phyloP scores from a whole-genome alignment of 2,888 invertebrate species.

The Mongoloraphidia duomilia region DNA sequence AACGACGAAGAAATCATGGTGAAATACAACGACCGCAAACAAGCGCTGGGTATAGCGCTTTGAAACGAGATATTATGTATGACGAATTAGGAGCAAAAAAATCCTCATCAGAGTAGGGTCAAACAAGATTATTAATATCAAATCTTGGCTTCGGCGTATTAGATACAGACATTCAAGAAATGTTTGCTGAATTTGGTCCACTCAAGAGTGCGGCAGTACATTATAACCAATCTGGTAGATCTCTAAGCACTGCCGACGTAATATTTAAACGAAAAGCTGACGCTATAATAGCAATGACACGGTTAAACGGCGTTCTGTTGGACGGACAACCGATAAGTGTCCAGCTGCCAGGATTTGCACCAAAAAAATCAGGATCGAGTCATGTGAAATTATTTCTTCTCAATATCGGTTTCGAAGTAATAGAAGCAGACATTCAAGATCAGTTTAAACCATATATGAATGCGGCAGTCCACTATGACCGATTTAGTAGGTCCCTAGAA shows the following conservation, averaged over 20 bases:
- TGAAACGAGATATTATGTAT: slow-evolving; percentile 91
- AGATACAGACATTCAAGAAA: slow-evolving; percentile 90
- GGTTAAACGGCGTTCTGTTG: slow-evolving; percentile 93
- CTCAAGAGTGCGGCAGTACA: slow-evolving; percentile 90
- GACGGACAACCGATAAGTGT: slow-evolving; percentile 96
- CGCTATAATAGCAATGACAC: slow-evolving; percentile 90
- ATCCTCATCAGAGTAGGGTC: slow-evolving; percentile 37
- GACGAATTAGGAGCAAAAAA: slow-evolving; percentile 50
- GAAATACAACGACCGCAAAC: slow-evolving; percentile 53
- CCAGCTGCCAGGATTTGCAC: slow-evolving; percentile 76
- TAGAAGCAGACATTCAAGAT: slow-evolving; percentile 92
- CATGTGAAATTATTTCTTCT: slow-evolving; percentile 83
- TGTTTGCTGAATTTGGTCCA: slow-evolving; percentile 94
- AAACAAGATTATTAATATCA: slow-evolving; percentile 81
- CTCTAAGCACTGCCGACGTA: slow-evolving; percentile 93
- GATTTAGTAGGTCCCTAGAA: slow-evolving; percentile 90
- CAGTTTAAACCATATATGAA: slow-evolving; percentile 89
- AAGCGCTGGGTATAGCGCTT: slow-evolving; percentile 83
- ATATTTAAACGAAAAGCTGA: slow-evolving; percentile 84
- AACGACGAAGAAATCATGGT: slow-evolving; percentile 58
- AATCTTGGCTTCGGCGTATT: slow-evolving; percentile 97
- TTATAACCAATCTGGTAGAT: slow-evolving; percentile 92
- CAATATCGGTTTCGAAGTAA: slow-evolving; percentile 94
- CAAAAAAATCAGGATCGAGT: slow-evolving; percentile 35
- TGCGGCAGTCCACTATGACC: slow-evolving; percentile 93